Evolutionary conservation across 2,888 invertebrate species (phyloP), one percentile per base, ranked within the genome.

Genomic region (Lasioglossum leucozonium): DNA sequence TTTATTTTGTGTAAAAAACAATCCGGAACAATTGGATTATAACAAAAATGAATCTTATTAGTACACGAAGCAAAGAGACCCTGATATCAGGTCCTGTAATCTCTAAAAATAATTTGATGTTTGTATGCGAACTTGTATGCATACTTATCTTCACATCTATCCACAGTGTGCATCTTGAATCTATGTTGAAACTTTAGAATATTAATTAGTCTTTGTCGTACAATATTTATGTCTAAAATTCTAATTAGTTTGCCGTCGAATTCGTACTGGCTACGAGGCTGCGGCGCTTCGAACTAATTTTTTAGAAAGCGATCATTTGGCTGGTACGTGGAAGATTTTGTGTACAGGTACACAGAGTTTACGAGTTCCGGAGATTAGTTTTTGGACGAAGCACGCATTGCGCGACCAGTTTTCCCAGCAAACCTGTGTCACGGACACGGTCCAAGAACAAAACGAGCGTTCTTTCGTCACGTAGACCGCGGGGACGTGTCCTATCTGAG

Each of bases 401-500:
- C 1, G 67, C 67, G 67, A 67, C 67, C 67, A 22, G 37, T 18
- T 67, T 67, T 37, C 37, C 62, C 62, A 30, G 62, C 5, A 22
- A 67, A 37, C 34, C 3, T 18, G 67, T 18, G 67, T 34, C 67
- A 62, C 62, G 62, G 67, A 67, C 62, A 30, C 26, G 62, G 62
- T 62, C 62, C 62, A 62, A 62, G 62, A 62, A 62, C 26, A 30
- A 62, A 62, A 62, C 30, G 62, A 62, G 62, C 62, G 62, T 62
- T 62, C 62, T 62, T 62, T 62, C 62, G 62, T 4, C 72, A 26
- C 26, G 26, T 51, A 62, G 62, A 62, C 30, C 62, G 62, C 62
- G 62, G 62, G 6, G 62, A 62, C 88, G 88, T 87, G 89, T 87
- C 79, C 67, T 89, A 89, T 89, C 89, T 82, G n/a, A 16, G 18